These are phyloP conservation scores for Drosophila buzzatii DNA, from an alignment of 2,888 invertebrate species.

Conservation along the genomic window DNA sequence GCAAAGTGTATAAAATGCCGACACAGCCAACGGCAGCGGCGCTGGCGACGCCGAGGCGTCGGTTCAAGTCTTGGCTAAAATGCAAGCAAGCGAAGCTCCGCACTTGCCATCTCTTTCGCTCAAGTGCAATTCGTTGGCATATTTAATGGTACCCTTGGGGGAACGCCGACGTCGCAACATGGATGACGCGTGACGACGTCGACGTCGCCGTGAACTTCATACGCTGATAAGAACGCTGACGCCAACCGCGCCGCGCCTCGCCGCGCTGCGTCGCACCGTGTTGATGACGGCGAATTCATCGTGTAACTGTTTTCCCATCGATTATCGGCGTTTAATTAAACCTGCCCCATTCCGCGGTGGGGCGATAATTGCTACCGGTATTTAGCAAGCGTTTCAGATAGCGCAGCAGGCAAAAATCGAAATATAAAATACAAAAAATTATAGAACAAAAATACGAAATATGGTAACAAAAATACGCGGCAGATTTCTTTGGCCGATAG, in stretches of 20 bases:
- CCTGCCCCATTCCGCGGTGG: constrained; percentile 30
- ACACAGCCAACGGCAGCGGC: constrained; percentile 32
- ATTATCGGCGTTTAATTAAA: constrained; percentile 76
- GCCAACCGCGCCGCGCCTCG: constrained; percentile 6
- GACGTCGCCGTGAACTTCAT: constrained; percentile 57
- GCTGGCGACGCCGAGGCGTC: constrained; percentile 13
- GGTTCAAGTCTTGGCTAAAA: constrained; percentile 54
- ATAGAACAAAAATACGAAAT: constrained; percentile 28
- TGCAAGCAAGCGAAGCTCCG: constrained; percentile 41
- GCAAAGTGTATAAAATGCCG: constrained; percentile 71
- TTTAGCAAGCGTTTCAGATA: constrained; percentile 73
- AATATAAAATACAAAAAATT: constrained; percentile 12
- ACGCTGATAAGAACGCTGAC: constrained; percentile 49
- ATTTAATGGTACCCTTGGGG: constrained; percentile 36
- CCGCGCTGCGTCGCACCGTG: neutral
- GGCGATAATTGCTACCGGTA: constrained; percentile 74
- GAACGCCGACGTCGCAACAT: constrained; percentile 23
- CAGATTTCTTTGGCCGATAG: constrained; percentile 73
- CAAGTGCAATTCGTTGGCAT: constrained; percentile 27
- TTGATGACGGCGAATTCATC: constrained; percentile 21
- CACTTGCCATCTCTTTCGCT: neutral
- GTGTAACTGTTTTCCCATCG: constrained; percentile 74
- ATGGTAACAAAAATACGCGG: constrained; percentile 49
- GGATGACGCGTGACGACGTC: constrained; percentile 50
- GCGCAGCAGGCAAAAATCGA: constrained; percentile 27